These are phyloP conservation scores for Brachionus angularis DNA, from an alignment of 1,140 invertebrate species.

Conservation along the genomic window DNA sequence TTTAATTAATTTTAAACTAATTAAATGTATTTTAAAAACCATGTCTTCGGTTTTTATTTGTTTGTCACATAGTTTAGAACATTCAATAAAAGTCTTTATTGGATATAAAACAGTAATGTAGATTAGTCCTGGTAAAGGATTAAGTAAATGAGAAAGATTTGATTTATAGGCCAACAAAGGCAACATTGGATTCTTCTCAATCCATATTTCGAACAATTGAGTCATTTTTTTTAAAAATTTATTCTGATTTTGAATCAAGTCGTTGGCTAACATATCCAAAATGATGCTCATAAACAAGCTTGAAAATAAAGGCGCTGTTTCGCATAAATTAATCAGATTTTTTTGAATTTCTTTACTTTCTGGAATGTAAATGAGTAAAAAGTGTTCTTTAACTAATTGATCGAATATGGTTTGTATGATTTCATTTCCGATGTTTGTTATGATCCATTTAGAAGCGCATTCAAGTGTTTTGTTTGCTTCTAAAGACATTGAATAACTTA, in stretches of 20 bases:
- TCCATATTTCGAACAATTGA: constrained; percentile 30
- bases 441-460: constrained; percentile 26
- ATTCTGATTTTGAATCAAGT: constrained; percentile 9
- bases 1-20: not conserved
- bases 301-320: not conserved
- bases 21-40: constrained; percentile 7
- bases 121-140: constrained; percentile 23
- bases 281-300: constrained; percentile 41
- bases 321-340: not conserved
- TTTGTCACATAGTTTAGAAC: not conserved
- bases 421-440: constrained; percentile 38
- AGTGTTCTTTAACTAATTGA: constrained; percentile 34
- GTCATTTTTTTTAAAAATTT: constrained; percentile 28
- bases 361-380: not conserved
- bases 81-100: not conserved
- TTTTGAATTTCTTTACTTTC: not conserved
- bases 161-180: constrained; percentile 13
- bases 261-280: constrained; percentile 35
- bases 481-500: constrained; percentile 27
- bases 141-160: constrained; percentile 29
- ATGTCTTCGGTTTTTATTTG: not conserved
- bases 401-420: constrained; percentile 38
- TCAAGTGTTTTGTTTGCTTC: constrained; percentile 17
- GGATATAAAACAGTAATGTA: not conserved
- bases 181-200: constrained; percentile 8